Percentiles rank a stretch among this genome's conserved stretches.
These are phyloP conservation scores for Andrena bicolor DNA, from an alignment of 2,888 invertebrate genomes.

Conservation along the genomic window DNA sequence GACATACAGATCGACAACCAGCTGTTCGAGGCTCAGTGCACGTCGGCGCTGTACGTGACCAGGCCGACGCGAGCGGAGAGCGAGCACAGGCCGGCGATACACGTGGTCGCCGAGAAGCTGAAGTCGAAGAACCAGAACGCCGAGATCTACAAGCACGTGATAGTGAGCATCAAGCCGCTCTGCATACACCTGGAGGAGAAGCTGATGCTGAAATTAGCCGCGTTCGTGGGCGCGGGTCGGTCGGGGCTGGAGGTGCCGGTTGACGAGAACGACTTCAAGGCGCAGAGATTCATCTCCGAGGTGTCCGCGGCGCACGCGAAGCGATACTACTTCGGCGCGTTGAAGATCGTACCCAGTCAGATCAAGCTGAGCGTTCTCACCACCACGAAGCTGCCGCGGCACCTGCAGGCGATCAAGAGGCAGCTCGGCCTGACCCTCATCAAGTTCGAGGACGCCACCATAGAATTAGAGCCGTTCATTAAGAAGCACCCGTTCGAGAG, in stretches of 20 bases:
- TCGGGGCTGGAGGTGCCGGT: constrained; percentile 87
- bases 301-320: constrained; percentile 93
- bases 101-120: constrained; percentile 92
- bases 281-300: constrained; percentile 92
- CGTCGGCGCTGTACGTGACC: constrained; percentile 93
- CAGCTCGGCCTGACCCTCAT: constrained; percentile 95
- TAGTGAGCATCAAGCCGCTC: constrained; percentile 93
- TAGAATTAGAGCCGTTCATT: constrained; percentile 95
- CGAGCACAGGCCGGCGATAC: constrained; percentile 90
- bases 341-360: constrained; percentile 93
- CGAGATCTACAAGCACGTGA: constrained; percentile 94
- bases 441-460: constrained; percentile 98
- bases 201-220: constrained; percentile 90
- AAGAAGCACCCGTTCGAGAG: constrained; percentile 97
- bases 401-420: constrained; percentile 93
- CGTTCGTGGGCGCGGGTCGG: constrained; percentile 87
- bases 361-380: constrained; percentile 96
- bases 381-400: constrained; percentile 91
- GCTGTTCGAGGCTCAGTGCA: constrained; percentile 93
- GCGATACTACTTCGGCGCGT: constrained; percentile 94
- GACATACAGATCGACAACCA: constrained; percentile 91
- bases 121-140: constrained; percentile 90
- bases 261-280: constrained; percentile 93
- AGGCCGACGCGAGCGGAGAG: constrained; percentile 85
- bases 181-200: constrained; percentile 95